Evolutionary conservation across 2,888 invertebrate species (phyloP).

Genomic region (Caenorhabditis sp.): DNA sequence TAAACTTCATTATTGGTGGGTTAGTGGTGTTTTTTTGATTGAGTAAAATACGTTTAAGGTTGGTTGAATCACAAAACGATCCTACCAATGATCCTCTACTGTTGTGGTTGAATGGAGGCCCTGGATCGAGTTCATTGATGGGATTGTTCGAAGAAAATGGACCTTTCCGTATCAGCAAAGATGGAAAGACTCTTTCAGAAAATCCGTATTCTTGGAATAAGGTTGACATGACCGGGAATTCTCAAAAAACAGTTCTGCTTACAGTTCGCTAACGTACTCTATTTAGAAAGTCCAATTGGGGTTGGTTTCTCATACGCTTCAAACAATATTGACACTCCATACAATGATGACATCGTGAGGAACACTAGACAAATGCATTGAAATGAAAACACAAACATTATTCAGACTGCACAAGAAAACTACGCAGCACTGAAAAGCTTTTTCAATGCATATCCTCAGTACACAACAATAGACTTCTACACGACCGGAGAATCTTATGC

Average conservation of each 20-base stretch:
- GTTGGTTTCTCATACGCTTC: constrained; percentile 82
- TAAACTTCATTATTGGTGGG: constrained; percentile 80
- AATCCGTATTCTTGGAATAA: constrained; percentile 76
- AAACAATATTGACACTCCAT: constrained; percentile 79
- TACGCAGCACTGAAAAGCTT: constrained; percentile 80
- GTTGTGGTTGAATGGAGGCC: constrained; percentile 77
- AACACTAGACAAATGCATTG: too few species aligned
- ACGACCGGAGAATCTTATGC: constrained; percentile 69
- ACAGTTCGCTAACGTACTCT: constrained; percentile 81
- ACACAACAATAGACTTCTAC: constrained; percentile 56
- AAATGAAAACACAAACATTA: background rate
- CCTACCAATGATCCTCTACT: constrained; percentile 63
- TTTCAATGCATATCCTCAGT: constrained; percentile 62
- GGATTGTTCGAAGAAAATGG: constrained; percentile 80
- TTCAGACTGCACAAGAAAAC: constrained; percentile 79
- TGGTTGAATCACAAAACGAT: constrained; percentile 62
- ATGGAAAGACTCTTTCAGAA: constrained; percentile 61
- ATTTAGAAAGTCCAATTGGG: constrained; percentile 82
- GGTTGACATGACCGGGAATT: background rate
- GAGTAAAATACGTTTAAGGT: constrained; percentile 37
- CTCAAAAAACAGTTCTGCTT: constrained; percentile 5
- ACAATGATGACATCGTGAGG: constrained; percentile 68
- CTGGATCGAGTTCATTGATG: constrained; percentile 80
- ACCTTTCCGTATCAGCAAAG: constrained; percentile 77
- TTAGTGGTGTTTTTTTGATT: background rate